Conservation (phyloP, 1,140 invertebrate genomes). For the Mylabris phalerata region DNA sequence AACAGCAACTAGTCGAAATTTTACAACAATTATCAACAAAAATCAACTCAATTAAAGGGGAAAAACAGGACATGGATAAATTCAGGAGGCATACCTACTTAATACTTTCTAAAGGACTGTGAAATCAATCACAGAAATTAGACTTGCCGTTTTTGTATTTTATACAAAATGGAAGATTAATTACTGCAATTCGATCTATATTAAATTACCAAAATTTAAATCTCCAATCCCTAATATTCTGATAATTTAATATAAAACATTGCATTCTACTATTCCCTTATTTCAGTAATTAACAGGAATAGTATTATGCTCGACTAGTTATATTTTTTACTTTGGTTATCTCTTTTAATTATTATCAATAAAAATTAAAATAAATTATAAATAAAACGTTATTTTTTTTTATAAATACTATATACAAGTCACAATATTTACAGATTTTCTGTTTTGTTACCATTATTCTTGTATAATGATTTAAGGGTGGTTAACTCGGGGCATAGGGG, state of each 20-base stretch:
- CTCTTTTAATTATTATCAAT: no score
- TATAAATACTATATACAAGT: constrained; percentile 36
- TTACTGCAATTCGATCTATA: constrained; percentile 4
- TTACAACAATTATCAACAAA: constrained; percentile 4
- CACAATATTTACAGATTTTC: constrained; percentile 26
- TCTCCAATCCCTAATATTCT: background rate
- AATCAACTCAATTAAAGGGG: constrained; percentile 1
- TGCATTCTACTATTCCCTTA: no score
- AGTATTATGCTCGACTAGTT: no score
- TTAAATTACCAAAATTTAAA: background rate
- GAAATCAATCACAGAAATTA: constrained; percentile 9
- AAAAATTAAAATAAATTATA: no score
- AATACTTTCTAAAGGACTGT: constrained; percentile 23
- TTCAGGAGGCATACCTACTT: constrained; percentile 36
- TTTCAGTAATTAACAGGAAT: no score
- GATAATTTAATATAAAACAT: no score
- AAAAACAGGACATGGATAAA: constrained; percentile 1
- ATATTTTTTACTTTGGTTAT: no score
- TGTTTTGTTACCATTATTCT: background rate
- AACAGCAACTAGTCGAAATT: constrained; percentile 36
- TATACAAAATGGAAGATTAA: constrained; percentile 14
- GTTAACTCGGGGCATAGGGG: constrained; percentile 19
- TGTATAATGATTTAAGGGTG: background rate
- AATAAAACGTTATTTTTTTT: background rate
- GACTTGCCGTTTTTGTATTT: constrained; percentile 14